Percentiles rank a stretch among this genome's conserved stretches.
These are phyloP conservation scores for Liodrosophila aerea DNA, from an alignment of 2,888 invertebrate species.

Conservation along the genomic window DNA sequence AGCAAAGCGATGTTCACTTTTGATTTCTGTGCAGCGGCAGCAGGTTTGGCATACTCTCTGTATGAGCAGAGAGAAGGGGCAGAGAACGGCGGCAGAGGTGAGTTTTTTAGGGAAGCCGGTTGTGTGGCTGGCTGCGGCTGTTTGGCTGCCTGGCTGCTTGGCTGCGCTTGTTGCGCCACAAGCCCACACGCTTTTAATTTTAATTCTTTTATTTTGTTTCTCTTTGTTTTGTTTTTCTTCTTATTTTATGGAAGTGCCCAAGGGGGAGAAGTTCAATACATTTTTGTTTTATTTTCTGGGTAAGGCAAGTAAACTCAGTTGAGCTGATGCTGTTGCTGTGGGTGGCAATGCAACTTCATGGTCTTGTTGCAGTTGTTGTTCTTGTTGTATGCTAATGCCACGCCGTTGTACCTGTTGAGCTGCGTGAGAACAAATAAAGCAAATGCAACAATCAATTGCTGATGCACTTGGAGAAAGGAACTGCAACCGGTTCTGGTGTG, in stretches of 20 bases:
- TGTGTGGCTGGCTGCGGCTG: slow-evolving; percentile 28
- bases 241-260: slow-evolving; percentile 1
- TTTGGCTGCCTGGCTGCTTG: slow-evolving; percentile 17
- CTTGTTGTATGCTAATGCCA: slow-evolving; percentile 21
- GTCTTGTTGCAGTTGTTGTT: not conserved
- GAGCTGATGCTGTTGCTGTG: slow-evolving; percentile 6
- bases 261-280: slow-evolving; percentile 52
- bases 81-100: not conserved
- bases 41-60: slow-evolving; percentile 63
- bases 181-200: slow-evolving; percentile 45
- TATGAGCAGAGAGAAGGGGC: not conserved
- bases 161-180: slow-evolving; percentile 52
- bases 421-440: slow-evolving; percentile 43
- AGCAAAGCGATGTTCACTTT: slow-evolving; percentile 70
- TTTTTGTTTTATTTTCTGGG: slow-evolving; percentile 31
- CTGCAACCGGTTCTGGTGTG: slow-evolving; percentile 14
- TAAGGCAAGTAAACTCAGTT: slow-evolving; percentile 5
- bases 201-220: slow-evolving; percentile 15
- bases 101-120: slow-evolving; percentile 47
- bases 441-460: slow-evolving; percentile 14
- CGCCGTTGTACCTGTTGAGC: slow-evolving; percentile 63
- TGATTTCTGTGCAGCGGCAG: slow-evolving; percentile 76
- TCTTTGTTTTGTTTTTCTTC: slow-evolving; percentile 13
- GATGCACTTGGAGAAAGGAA: slow-evolving; percentile 10
- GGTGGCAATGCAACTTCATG: not conserved